phyloP scores from a whole-genome alignment of 1,140 invertebrate species.

The Frieseomelitta varia region DNA sequence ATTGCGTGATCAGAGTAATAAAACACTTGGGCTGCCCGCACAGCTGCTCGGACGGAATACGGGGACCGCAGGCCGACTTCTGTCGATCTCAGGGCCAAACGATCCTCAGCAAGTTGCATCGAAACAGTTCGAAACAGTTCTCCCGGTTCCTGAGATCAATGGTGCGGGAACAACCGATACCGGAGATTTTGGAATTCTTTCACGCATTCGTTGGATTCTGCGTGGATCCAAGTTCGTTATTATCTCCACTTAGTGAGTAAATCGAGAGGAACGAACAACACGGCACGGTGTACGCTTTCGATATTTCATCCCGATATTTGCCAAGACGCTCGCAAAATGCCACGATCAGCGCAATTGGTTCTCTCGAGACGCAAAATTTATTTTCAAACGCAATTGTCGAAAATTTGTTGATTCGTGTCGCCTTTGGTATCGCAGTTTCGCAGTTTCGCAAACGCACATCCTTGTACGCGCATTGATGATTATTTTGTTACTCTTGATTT shows the following conservation, averaged over 20 bases:
- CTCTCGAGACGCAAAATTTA: background rate
- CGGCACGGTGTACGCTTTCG: conserved; percentile 13
- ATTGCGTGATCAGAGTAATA: conserved; percentile 87
- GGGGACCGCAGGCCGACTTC: conserved; percentile 95
- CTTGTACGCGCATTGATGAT: background rate
- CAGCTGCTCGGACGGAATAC: conserved; percentile 91
- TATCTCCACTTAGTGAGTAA: conserved; percentile 93
- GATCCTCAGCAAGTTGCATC: conserved; percentile 89
- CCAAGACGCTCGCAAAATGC: background rate
- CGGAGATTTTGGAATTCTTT: conserved; percentile 95
- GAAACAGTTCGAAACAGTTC: conserved; percentile 87
- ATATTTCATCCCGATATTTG: background rate
- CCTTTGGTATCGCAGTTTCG: background rate
- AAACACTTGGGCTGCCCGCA: conserved; percentile 96
- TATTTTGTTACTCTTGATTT: conserved; percentile 7
- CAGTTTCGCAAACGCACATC: background rate
- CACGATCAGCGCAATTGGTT: background rate
- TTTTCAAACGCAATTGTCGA: background rate
- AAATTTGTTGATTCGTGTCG: background rate
- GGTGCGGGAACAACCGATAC: conserved; percentile 88
- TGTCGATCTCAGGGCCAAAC: conserved; percentile 93
- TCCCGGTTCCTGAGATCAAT: conserved; percentile 91
- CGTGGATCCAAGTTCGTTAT: conserved; percentile 91
- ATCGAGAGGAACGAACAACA: conserved; percentile 45
- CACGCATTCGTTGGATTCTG: conserved; percentile 98